Base-by-base conservation (phyloP, 2,888 invertebrate genomes). In the Tiliacea citrago region DNA sequence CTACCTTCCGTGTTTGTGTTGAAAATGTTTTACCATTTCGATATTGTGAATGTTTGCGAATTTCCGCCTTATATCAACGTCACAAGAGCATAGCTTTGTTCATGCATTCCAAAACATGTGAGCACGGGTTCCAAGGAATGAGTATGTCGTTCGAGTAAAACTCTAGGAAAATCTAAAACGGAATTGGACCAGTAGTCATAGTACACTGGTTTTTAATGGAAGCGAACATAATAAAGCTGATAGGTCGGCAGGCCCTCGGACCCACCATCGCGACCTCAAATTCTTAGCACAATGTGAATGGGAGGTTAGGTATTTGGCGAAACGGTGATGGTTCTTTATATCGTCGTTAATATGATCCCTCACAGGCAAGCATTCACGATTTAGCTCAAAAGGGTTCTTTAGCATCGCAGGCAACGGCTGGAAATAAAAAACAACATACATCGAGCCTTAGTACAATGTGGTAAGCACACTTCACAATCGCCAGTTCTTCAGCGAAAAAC, bases 341-440 rank as follows among this genome's bases (percentile, higher is more conserved):
- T 95, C 95, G 95, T 95, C 96, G 96, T 96, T 96, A 96, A 95
- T 94, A 96, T 96, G 96, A 96, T 96, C 94, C 96, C 94, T 96
- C 95, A 96, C 96, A 96, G 96, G 96, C 96, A 96, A 96, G 96
- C 96, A 96, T 96, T 96, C 96, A 96, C 96, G 95, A 94, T 96
- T 95, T 96, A 96, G 96, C 96, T 96, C 96, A 96, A 96, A 96
- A 96, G 95, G 96, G 95, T 94, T 96, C 94, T 95, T 95, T 96
- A 96, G 96, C 96, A 96, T 96, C 95, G 95, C 96, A 96, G 96
- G 96, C 96, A 96, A 95, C 95, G 94, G 96, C 96, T 96, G 96
- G 95, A 96, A 96, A 96, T 96, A 96, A 96, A 95, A 96, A 96
- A 96, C 96, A 96, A 96, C 96, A 96, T 95, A 96, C 95, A 96